These are phyloP conservation scores for Malthinus flaveolus DNA, from an alignment of 2,888 invertebrate species.

Conservation along the genomic window DNA sequence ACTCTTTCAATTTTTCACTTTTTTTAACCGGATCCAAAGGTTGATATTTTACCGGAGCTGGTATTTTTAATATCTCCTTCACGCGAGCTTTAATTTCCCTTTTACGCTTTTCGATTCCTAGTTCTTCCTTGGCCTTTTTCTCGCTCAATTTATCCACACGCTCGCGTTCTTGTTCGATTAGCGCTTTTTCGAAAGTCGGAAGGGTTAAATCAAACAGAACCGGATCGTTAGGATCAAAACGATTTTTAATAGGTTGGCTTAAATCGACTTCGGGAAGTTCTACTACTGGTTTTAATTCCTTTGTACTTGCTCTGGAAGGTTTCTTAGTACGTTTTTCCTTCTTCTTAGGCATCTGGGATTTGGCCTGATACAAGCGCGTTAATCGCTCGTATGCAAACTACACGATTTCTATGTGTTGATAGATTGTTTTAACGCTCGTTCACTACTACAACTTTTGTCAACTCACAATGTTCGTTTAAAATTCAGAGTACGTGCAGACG, in stretches of 20 bases:
- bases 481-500: too few species aligned
- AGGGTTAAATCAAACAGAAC: slow-evolving; percentile 35
- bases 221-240: slow-evolving; percentile 30
- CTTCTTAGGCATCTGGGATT: slow-evolving; percentile 46
- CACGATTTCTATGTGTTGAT: slow-evolving; percentile 16
- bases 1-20: slow-evolving; percentile 50
- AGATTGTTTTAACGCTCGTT: too few species aligned
- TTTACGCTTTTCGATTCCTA: slow-evolving; percentile 46
- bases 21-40: slow-evolving; percentile 51
- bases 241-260: slow-evolving; percentile 30
- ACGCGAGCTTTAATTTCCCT: slow-evolving; percentile 45
- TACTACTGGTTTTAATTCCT: slow-evolving; percentile 21
- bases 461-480: slow-evolving; percentile 8
- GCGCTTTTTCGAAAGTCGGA: slow-evolving; percentile 48
- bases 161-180: slow-evolving; percentile 50
- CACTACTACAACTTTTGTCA: too few species aligned
- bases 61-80: slow-evolving; percentile 43
- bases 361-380: slow-evolving; percentile 44
- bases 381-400: slow-evolving; percentile 49
- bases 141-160: slow-evolving; percentile 48
- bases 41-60: slow-evolving; percentile 44
- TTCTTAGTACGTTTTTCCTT: slow-evolving; percentile 31
- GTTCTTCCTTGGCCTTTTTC: slow-evolving; percentile 49
- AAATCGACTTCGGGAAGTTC: slow-evolving; percentile 27
- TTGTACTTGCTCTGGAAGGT: slow-evolving; percentile 22